Evolutionary conservation across 1,140 invertebrate species (phyloP).

Genomic region (Diuraphis noxia): DNA sequence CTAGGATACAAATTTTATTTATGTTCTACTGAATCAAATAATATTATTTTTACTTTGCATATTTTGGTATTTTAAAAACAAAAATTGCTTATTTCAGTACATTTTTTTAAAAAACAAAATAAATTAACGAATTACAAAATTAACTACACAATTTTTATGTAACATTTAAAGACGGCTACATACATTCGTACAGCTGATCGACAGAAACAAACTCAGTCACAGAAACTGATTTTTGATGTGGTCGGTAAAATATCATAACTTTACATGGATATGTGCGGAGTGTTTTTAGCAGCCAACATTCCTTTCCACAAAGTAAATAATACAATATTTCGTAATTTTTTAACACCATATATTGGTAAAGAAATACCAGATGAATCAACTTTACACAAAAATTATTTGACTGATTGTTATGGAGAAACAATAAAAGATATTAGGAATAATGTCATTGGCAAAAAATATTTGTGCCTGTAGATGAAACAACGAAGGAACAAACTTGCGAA

Average conservation of each 20-base stretch:
- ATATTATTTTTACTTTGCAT: no score
- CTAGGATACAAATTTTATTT: no score
- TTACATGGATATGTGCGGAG: not conserved
- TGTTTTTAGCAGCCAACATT: not conserved
- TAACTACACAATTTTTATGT: no score
- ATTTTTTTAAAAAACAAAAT: no score
- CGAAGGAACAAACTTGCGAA: not conserved
- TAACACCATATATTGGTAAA: not conserved
- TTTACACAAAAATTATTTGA: not conserved
- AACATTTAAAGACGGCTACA: no score
- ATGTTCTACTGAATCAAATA: no score
- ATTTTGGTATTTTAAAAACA: no score
- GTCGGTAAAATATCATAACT: not conserved
- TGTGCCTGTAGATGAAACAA: conserved; percentile 5
- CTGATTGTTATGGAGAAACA: not conserved
- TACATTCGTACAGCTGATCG: not conserved
- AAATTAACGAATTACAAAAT: no score
- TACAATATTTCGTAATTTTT: not conserved
- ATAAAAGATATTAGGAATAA: not conserved
- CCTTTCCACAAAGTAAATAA: not conserved
- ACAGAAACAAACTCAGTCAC: not conserved
- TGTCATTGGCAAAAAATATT: not conserved
- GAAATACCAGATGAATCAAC: not conserved
- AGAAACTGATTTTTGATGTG: not conserved
- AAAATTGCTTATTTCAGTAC: no score